These are phyloP conservation scores for Glossophaga mutica DNA, from an alignment of 2,797 vertebrate genomes.

Conservation along the genomic window DNA sequence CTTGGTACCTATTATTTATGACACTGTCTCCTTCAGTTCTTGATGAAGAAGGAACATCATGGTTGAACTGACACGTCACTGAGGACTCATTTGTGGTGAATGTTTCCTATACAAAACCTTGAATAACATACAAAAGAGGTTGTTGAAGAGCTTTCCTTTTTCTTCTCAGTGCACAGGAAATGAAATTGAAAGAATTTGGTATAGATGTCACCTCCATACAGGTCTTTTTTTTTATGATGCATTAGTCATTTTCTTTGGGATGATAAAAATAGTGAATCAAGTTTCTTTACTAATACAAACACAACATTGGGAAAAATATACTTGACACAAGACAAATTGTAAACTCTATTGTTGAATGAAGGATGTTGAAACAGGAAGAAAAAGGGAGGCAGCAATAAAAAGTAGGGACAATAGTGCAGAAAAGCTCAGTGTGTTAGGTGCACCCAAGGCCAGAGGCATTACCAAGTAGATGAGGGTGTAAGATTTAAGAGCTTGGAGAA, in stretches of 20 bases:
- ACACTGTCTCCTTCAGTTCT: too few relatives aligned
- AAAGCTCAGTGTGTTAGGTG: background rate
- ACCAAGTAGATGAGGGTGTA: background rate
- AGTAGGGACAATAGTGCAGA: background rate
- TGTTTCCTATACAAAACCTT: too few relatives aligned
- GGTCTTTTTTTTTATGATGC: background rate
- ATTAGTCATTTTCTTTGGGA: background rate
- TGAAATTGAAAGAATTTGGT: too few relatives aligned
- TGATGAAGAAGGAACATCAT: too few relatives aligned
- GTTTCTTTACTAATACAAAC: background rate
- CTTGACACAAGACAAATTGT: background rate
- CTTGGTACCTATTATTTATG: too few relatives aligned
- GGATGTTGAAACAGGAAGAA: background rate
- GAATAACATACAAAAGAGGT: too few relatives aligned
- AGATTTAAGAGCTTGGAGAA: background rate
- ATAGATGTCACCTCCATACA: too few relatives aligned
- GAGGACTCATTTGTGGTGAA: too few relatives aligned
- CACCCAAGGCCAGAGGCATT: background rate
- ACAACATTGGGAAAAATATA: background rate
- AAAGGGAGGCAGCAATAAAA: background rate
- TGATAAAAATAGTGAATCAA: background rate
- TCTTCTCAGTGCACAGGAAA: too few relatives aligned
- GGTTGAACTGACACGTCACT: too few relatives aligned
- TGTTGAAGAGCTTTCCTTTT: too few relatives aligned
- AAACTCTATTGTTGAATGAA: background rate